Base-by-base conservation (phyloP, 2,797 vertebrate genomes). In the Lophius americanus region DNA sequence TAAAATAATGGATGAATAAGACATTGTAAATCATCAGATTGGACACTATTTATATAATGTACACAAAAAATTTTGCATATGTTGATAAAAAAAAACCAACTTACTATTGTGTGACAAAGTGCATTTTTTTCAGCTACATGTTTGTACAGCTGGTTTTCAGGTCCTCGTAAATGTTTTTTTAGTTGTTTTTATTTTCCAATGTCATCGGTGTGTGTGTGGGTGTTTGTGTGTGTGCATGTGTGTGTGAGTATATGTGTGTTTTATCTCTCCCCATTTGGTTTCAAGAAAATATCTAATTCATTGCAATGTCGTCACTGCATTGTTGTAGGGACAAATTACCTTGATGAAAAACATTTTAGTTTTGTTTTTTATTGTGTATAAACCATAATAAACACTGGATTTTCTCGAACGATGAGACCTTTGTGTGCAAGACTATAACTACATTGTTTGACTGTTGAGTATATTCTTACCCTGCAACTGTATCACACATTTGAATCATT, bases 381-480 rank as follows among this genome's bases (percentile, higher is more conserved):
- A 69, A 67, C 43, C 48, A 69, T 76, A 92, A 91, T 90, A 91
- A 91, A 91, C 90, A 92, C 88, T 90, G 87, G 85, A 91, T 87
- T 87, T 89, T 82, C 48, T 77, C 48, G 64, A 53, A 71, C 33
- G 32, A 42, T 51, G 23, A 60, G 47, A 53, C 39, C 6, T 73
- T 32, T 63, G 37, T 78, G 42, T 75, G 4, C 35, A 8, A 55
- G 38, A 7, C 52, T 23, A 23, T 23, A 23, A 23, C 23, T 23
- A 23, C 23, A 23, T 23, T 23, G 23, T 77, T 61, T 1, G 11
- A 13, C 14, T 64, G 7, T n/a, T 36, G 0, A 6, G 10, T 4
- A 11, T 67, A 73, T 23, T 23, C 23, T 23, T 23, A 70, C 65
- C 49, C 43, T 48, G 11, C 59, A 35, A 57, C 37, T 70, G 35